Base-by-base conservation (phyloP, 2,888 invertebrate species). In the Proisotoma minuta region DNA sequence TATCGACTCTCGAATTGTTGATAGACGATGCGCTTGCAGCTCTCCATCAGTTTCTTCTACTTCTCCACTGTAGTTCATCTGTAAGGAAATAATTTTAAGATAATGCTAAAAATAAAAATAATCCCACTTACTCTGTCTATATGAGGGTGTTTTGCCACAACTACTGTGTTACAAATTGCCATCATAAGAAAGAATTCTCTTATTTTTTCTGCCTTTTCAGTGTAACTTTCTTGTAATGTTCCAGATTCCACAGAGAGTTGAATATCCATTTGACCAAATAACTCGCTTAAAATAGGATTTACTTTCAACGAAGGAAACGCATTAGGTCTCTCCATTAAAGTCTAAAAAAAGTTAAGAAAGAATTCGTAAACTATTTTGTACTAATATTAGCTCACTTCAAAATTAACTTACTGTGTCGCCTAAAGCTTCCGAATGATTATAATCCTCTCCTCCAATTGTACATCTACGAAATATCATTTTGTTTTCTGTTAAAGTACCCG, bases 401-500 rank as follows among this genome's bases (percentile, higher is more conserved):
- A 5, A 43, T 4, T 12, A 43, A 56, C 43, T 20, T 47, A 56
- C 56, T 12, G 20, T 26, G 40, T 59, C 60, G 39, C 49, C 62
- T n/a, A 54, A 85, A 4, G 88, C 54, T 26, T 87, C 83, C 1
- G 86, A 85, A 77, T 93, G 93, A 75, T 88, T 87, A 77, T 93
- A 97, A 79, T 97, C 94, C 43, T 87, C 84, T 0, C 94, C 96
- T 24, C 86, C 88, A 26, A 97, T 87, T 2, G 90, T 86, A 76
- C 96, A 97, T 53, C 90, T 83, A 60, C 92, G 85, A 79, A 98
- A 98, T 75, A 95, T 84, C 97, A 98, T 98, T 78, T 92, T 88
- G 78, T 98, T 98, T 79, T 97, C 96, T 0, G 98, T 98, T 60
- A 98, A 80, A 1, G 98, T 98, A 4, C 98, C 98, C 1, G 98